phyloP scores from a whole-genome alignment of 37 sponge, comb jelly and placozoan species.

The Geodia barretti region DNA sequence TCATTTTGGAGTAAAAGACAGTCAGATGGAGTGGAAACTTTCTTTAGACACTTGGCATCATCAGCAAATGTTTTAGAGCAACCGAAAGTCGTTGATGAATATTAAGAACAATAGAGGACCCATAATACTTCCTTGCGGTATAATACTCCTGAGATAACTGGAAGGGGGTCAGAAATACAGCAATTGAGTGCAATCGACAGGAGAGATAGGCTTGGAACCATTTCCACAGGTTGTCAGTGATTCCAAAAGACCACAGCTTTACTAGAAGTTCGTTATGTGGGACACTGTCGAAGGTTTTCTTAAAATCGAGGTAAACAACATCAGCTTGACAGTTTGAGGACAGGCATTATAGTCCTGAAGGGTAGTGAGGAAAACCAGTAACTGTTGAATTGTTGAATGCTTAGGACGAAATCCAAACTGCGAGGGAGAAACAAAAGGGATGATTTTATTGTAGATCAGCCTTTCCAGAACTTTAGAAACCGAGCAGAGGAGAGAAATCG shows the following conservation, averaged over 20 bases:
- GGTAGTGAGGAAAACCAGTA: background rate
- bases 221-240: background rate
- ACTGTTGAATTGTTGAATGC: background rate
- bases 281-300: background rate
- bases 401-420: background rate
- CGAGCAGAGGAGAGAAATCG: background rate
- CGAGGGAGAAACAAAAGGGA: background rate
- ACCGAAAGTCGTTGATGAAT: background rate
- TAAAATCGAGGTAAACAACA: background rate
- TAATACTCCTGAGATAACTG: background rate
- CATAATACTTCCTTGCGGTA: background rate
- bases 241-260: background rate
- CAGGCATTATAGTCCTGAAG: background rate
- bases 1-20: background rate
- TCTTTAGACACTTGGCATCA: background rate
- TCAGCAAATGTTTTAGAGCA: background rate
- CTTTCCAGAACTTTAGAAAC: background rate
- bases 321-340: no score
- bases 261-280: background rate
- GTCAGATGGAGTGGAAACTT: background rate
- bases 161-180: background rate
- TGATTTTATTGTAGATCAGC: background rate
- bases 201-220: background rate
- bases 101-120: background rate
- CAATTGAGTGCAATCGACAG: background rate